phyloP scores from a whole-genome alignment of 2,797 vertebrate genomes.

The Iguana delicatissima region DNA sequence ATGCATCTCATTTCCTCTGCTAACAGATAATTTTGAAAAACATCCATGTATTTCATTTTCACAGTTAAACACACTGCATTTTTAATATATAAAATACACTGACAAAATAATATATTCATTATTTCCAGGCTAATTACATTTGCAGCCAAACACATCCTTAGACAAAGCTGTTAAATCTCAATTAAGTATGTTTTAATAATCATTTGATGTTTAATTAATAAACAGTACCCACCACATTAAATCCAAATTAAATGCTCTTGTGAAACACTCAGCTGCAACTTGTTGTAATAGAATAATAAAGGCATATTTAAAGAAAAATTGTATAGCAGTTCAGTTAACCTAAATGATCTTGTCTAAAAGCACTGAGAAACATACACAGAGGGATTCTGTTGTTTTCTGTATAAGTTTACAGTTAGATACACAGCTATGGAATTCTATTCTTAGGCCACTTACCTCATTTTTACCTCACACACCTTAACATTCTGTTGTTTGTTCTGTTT shows the following conservation, averaged over 20 bases:
- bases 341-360: conserved; percentile 9
- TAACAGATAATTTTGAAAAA: conserved; percentile 25
- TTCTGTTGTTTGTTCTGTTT: too few relatives aligned
- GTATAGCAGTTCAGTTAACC: neutral
- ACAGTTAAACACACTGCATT: conserved; percentile 27
- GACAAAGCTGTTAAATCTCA: conserved; percentile 50
- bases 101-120: conserved; percentile 11
- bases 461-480: too few relatives aligned
- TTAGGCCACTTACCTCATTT: neutral
- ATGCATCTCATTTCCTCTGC: neutral
- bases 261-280: conserved; percentile 28
- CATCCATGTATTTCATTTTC: neutral
- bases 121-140: conserved; percentile 26
- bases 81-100: conserved; percentile 14
- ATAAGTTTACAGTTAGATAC: neutral
- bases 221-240: conserved; percentile 40
- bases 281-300: conserved; percentile 48
- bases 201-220: conserved; percentile 61
- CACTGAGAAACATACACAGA: neutral
- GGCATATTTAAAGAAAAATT: conserved; percentile 25
- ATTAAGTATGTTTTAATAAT: conserved; percentile 49
- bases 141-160: conserved; percentile 25
- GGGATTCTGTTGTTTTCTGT: neutral
- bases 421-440: neutral
- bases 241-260: conserved; percentile 49